Evolutionary conservation across 2,888 invertebrate species (phyloP), one percentile per base, ranked within the genome.

Genomic region (Amblyteles armatorius): DNA sequence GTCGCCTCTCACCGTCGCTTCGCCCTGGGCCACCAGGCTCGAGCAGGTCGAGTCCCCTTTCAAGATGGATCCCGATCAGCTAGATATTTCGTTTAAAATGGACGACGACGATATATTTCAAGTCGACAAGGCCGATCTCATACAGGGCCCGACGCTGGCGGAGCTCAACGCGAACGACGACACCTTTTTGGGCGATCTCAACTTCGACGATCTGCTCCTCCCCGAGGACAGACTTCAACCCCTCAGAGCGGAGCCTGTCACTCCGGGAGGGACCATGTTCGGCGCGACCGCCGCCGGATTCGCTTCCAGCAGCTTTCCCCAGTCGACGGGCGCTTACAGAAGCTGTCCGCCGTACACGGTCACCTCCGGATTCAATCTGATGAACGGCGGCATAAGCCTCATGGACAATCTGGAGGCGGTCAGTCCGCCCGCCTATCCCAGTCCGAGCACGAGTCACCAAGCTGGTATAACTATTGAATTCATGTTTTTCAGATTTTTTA

Each of bases 21-120:
- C 93, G 1, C 87, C 89, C 19, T 93, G 93, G 93, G 96, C 96
- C 19, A 96, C 96, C 0, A 94, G 95, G 73, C 95, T 96, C 0
- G 92, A 92, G 22, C 90, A 91, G 26, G 87, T 89, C 3, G 92
- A 92, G 13, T 91, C 91, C n/a, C 90, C 91, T 1, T 92, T 91
- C 73, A 91, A 91, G 65, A 86, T 92, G 79, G 93, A 93, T 73
- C 88, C 92, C 0, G 93, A 93, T 79, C 91, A 90, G 13, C 65
- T 92, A 29, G 93, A 91, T 6, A 88, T 91, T n/a, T 91, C 96
- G 13, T 96, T 97, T 90, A 96, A 96, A 93, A 96, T 97, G 96
- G 98, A 98, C 91, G 98, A 98, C 91, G 98, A 98, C 92, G 98
- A 98, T 92, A 97, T 98, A 90, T 97, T 98, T 93, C 96, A 97